Base-by-base conservation (phyloP, 2,797 vertebrate species). In the Potorous gilbertii region DNA sequence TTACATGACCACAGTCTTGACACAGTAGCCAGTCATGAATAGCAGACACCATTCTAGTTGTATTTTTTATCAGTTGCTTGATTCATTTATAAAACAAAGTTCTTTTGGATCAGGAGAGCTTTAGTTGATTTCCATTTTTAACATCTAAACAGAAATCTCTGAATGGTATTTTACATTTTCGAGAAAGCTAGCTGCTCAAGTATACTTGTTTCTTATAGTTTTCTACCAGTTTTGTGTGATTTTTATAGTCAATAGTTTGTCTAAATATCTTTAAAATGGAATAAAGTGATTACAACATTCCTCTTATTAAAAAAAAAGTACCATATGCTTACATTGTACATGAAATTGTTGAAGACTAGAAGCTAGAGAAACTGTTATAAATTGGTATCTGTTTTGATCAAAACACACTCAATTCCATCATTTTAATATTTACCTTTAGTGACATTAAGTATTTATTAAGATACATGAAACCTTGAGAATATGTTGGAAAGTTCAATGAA, bases 401-500 rank as follows among this genome's bases (percentile, higher is more conserved):
- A 62, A 87, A 27, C 0, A 50, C 1, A 14, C 93, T 13, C 90
- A 96, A 90, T 92, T 95, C 59, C 18, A 91, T 31, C 31, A 74
- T 96, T 97, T 96, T 94, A 54, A 96, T 2, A 91, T 56, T 94
- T 97, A 55, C 94, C 52, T 96, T 81, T 81, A 92, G 92, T 0
- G 0, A 50, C 55, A 96, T 98, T 54, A 94, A 95, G 27, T 50
- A 87, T 87, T 12, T 87, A 87, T 50, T 87, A 27, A 50, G 16
- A 87, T 46, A 27, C 21, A 11, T 87, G 94, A 59, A 92, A 54
- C 27, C 95, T 93, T 95, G 40, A 92, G 94, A 97, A 93, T 96
- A 74, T 92, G 54, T 96, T 95, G 97, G 97, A 97, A 96, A 97
- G 96, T 97, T 96, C 62, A 97, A 93, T 92, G 94, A 81, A 27